These are phyloP conservation scores for Disparrhopalites patrizii DNA, from an alignment of 2,888 invertebrate species.

Conservation along the genomic window DNA sequence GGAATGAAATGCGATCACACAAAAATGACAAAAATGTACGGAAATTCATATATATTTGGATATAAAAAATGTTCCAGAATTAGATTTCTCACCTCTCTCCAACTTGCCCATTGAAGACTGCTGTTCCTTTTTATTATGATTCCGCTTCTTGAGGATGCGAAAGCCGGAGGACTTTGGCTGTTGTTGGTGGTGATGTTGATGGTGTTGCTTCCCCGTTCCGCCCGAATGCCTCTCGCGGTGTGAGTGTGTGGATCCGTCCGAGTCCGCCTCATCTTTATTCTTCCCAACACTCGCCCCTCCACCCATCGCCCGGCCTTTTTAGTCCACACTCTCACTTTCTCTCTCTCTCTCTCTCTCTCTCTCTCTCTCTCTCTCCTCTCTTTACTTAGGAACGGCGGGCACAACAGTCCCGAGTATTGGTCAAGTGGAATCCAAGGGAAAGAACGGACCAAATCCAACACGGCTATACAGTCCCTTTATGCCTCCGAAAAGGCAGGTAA, in stretches of 20 bases:
- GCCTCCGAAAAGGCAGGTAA: too few species aligned
- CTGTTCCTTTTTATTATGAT: slow-evolving; percentile 44
- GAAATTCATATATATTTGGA: too few species aligned
- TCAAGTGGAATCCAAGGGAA: too few species aligned
- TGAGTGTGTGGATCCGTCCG: slow-evolving; percentile 38
- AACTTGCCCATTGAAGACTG: slow-evolving; percentile 45
- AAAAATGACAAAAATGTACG: too few species aligned
- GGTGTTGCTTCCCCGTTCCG: slow-evolving; percentile 30
- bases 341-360: neutral
- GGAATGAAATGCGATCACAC: too few species aligned
- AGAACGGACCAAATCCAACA: too few species aligned
- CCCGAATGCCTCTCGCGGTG: slow-evolving; percentile 35
- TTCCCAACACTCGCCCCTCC: slow-evolving; percentile 46
- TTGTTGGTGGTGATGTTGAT: too few species aligned
- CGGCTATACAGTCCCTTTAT: too few species aligned
- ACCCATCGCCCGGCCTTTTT: slow-evolving; percentile 43
- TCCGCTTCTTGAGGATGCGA: slow-evolving; percentile 41
- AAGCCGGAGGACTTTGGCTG: too few species aligned
- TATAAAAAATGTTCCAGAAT: too few species aligned
- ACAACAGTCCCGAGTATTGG: neutral
- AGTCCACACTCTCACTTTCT: neutral
- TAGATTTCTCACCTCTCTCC: slow-evolving; percentile 41
- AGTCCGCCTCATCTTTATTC: slow-evolving; percentile 41
- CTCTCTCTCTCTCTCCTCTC: slow-evolving; percentile 2
- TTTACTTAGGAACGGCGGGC: too few species aligned